Evolutionary conservation across 1,140 invertebrate species (phyloP), one percentile per base, ranked within the genome.

Genomic region (Drosophila oshimai): DNA sequence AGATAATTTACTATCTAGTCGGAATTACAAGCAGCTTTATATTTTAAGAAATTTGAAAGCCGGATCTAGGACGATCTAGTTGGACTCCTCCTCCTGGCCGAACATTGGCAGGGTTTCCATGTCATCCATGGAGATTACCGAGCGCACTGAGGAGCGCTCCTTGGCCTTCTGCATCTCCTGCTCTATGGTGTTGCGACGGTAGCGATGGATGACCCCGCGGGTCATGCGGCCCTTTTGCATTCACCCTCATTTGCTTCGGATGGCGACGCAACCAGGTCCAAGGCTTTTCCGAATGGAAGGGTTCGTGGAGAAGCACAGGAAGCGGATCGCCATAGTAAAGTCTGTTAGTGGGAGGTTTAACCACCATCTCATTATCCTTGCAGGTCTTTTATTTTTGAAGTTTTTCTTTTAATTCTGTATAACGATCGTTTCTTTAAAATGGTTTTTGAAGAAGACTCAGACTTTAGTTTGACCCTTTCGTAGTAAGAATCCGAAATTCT

Each of bases 251-350:
- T 6, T 47, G 31, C 0, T 18, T 10, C 1, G 76, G 76, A 51
- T 79, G 76, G 9, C 75, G 70, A 6, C 75, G 51, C n/a, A 79
- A 5, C 64, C 64, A 79, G 3, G 70, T 80, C 45, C 50, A 49
- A 0, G 53, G 28, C 2, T 70, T 42, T 0, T 22, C 13, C 1
- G 3, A 9, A 13, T 70, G 7, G 10, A 55, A 80, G n/a, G 76
- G 76, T 13, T 65, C 51, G 7, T 80, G 70, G 2, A 24, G 1
- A 0, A 80, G 26, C 0, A 74, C 33, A 0, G 76, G 76, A 0
- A 80, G 13, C 9, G 31, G 53, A 1, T 12, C 64, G 0, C 33
- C 76, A 10, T 64, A 55, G 18, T 50, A 76, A 4, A 33, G 29
- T 1, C 22, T 12, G 1, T 7, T 2, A 17, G 6, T 9, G 6